These are phyloP conservation scores for Papilio demoleus DNA, from an alignment of 2,888 invertebrate species.

Conservation along the genomic window DNA sequence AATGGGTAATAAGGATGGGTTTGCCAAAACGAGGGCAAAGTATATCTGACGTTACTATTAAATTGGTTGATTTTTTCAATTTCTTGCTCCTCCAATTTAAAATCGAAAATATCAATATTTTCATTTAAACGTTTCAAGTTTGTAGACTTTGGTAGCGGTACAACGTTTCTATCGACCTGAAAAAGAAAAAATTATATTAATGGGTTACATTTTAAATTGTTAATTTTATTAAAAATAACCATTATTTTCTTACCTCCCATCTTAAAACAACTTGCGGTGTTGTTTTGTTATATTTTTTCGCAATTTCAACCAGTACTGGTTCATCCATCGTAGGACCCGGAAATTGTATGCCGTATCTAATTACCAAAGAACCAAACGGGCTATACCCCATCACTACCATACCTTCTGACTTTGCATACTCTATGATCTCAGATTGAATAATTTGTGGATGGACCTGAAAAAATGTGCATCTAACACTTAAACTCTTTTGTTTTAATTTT, in stretches of 20 bases:
- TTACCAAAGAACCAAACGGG: conserved; percentile 85
- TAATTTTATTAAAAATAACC: neutral
- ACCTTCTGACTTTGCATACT: conserved; percentile 82
- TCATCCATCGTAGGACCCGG: conserved; percentile 80
- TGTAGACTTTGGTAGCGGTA: conserved; percentile 68
- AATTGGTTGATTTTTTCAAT: conserved; percentile 57
- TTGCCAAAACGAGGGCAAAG: conserved; percentile 75
- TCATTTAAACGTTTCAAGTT: conserved; percentile 59
- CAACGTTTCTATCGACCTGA: conserved; percentile 70
- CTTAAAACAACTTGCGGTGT: conserved; percentile 85
- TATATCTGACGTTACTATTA: conserved; percentile 56
- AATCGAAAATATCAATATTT: conserved; percentile 73
- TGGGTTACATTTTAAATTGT: neutral
- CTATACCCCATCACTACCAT: conserved; percentile 87
- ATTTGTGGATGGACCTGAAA: conserved; percentile 84
- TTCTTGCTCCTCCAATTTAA: conserved; percentile 61
- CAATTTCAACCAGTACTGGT: conserved; percentile 80
- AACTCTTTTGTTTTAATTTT: no score
- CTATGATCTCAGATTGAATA: conserved; percentile 85
- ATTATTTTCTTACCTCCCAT: conserved; percentile 82
- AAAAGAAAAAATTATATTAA: conserved; percentile 48
- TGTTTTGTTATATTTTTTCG: conserved; percentile 85
- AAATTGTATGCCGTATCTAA: conserved; percentile 65
- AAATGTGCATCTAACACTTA: neutral
- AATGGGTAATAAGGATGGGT: conserved; percentile 71